These are phyloP conservation scores for Conomelus anceps DNA, from an alignment of 2,888 invertebrate species.

Conservation along the genomic window DNA sequence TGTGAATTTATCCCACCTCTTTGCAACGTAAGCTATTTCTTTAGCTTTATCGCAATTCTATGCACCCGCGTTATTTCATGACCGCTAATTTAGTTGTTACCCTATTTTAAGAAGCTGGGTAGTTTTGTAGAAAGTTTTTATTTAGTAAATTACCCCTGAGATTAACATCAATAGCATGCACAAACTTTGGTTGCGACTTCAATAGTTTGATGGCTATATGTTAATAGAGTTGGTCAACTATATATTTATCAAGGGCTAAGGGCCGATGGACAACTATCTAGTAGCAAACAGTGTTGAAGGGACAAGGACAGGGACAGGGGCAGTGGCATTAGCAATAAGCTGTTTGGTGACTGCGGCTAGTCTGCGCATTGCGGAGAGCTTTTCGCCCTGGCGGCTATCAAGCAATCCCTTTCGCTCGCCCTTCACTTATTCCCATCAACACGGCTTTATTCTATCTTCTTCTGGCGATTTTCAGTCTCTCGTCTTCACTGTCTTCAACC, in stretches of 20 bases:
- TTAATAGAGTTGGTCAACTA: neutral
- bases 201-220: neutral
- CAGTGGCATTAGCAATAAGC: neutral
- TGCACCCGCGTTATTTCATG: too few species aligned
- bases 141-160: too few species aligned
- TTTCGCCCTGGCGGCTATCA: slow-evolving; percentile 12
- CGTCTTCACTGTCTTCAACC: neutral
- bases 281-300: neutral
- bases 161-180: too few species aligned
- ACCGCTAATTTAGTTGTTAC: too few species aligned
- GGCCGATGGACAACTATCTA: neutral
- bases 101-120: too few species aligned
- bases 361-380: slow-evolving; percentile 2
- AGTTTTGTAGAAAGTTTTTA: too few species aligned
- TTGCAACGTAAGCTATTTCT: too few species aligned
- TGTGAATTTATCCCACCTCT: too few species aligned
- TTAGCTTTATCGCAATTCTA: too few species aligned
- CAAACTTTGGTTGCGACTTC: neutral
- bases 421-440: slow-evolving; percentile 23
- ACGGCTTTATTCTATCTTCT: slow-evolving; percentile 13
- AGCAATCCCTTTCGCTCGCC: slow-evolving; percentile 20
- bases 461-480: neutral
- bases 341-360: neutral
- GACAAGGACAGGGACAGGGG: neutral
- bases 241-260: neutral